These are phyloP conservation scores for Leiothrix lutea DNA, from an alignment of 2,113 vertebrate species.

Conservation along the genomic window DNA sequence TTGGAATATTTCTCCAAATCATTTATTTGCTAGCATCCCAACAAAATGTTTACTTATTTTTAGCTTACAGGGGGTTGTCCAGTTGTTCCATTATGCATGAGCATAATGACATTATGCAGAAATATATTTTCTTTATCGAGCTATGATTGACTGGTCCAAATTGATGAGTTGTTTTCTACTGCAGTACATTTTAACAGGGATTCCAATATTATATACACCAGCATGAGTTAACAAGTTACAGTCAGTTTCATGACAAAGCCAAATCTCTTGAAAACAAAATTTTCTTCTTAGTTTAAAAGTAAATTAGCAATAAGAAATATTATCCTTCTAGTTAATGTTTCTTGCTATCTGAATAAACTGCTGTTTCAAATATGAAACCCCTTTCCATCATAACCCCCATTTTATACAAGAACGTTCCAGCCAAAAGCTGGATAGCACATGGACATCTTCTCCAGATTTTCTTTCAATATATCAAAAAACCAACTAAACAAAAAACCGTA, in stretches of 20 bases:
- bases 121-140: not conserved
- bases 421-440: not conserved
- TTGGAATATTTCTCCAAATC: not conserved
- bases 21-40: not conserved
- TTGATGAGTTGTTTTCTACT: not conserved
- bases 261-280: not conserved
- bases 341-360: not conserved
- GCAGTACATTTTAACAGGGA: not conserved
- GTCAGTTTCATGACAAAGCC: not conserved
- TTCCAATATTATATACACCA: not conserved
- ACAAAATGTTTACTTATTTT: not conserved
- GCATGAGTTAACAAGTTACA: not conserved
- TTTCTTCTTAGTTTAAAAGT: not conserved
- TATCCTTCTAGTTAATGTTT: not conserved
- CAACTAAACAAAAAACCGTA: not conserved
- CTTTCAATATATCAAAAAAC: not conserved
- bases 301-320: not conserved
- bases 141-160: not conserved
- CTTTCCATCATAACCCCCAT: not conserved
- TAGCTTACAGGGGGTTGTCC: not conserved
- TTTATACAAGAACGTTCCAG: not conserved
- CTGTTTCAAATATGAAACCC: not conserved
- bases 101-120: not conserved
- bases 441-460: not conserved
- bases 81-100: not conserved